Base-by-base conservation (phyloP, 2,113 vertebrate species). In the Cyanoderma ruficeps region DNA sequence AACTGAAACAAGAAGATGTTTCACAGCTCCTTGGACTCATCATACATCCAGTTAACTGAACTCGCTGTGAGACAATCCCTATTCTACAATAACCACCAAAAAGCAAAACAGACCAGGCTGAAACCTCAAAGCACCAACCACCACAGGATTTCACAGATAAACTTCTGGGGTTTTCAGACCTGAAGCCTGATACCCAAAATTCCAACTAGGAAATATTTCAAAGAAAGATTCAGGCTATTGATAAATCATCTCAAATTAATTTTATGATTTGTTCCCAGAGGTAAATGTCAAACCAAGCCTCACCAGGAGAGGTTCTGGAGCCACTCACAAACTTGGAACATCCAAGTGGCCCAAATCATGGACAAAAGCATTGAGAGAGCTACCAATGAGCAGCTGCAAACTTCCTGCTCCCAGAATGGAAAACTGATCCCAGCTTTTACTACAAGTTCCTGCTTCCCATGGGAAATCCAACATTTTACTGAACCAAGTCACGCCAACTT, bases 231-330 rank as follows among this genome's bases (percentile, higher is more conserved):
- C 0, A 2, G n/a, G 28, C 16, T 84, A 81, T 33, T 17, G 59
- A 31, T 9, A 28, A 0, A 30, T 1, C 10, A 6, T n/a, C 59
- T 79, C 37, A 69, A 72, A 46, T 1, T 0, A 31, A 63, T 82
- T 39, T 67, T 39, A 59, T 2, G 0, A 30, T 24, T 64, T 5
- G 13, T 30, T 76, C 84, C 30, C 19, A 35, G 27, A 70, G 37
- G 61, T 6, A 13, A 68, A 69, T 53, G 5, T 57, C 59, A 77
- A 88, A 72, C 12, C 59, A 74, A 74, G 9, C 11, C 52, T 57
- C 35, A 46, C 14, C 23, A 61, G 22, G 11, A 69, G 9, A 71
- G 7, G 23, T 63, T 78, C 68, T 52, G 33, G 24, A 91, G 15
- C 56, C 27, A 22, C 46, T 57, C 33, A 22, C 7, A 39, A 47